Conservation (phyloP, 2,888 invertebrate species). For the Lutraria lutraria region DNA sequence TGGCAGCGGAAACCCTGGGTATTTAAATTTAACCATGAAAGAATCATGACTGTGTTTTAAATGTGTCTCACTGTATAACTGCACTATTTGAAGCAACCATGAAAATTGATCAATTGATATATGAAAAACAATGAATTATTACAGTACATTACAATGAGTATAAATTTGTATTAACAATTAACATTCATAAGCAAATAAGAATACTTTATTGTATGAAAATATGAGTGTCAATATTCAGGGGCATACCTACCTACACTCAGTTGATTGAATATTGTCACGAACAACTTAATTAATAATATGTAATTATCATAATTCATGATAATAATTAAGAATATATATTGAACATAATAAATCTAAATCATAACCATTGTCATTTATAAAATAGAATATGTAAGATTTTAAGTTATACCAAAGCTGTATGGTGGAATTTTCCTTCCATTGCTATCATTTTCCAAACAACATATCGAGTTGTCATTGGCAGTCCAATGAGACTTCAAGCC, state of each 20-base stretch:
- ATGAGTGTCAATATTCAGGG: no score
- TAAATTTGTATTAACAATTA: no score
- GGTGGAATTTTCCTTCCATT: slow-evolving; percentile 67
- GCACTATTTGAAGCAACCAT: background rate
- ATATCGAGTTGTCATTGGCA: slow-evolving; percentile 63
- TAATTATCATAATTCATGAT: no score
- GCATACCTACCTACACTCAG: no score
- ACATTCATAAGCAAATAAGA: background rate
- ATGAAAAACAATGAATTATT: background rate
- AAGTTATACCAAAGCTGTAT: slow-evolving; percentile 72
- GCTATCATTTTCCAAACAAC: slow-evolving; percentile 55
- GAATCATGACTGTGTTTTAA: background rate
- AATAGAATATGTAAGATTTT: no score
- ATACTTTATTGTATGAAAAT: background rate
- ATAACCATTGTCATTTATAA: no score
- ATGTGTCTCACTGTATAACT: background rate
- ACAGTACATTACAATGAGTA: no score
- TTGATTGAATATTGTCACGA: no score
- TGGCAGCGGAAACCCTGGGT: no score
- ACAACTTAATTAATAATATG: no score
- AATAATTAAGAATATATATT: no score
- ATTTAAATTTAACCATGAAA: background rate
- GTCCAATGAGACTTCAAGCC: slow-evolving; percentile 70
- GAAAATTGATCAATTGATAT: background rate
- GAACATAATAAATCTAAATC: background rate